Evolutionary conservation across 2,888 invertebrate species (phyloP).

Genomic region (Synanthedon myopaeformis): DNA sequence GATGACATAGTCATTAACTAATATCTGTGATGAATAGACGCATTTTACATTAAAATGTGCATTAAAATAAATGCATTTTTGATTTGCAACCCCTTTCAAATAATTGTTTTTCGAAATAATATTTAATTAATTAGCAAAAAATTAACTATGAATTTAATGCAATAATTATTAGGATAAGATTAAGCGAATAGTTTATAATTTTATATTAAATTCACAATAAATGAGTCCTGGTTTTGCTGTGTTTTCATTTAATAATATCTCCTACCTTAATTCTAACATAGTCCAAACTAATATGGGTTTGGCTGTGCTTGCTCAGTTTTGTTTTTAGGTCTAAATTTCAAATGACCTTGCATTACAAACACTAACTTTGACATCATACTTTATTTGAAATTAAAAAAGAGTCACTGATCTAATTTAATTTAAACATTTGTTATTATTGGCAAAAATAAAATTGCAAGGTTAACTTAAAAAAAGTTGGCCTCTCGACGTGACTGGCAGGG

Average conservation of each 20-base stretch:
- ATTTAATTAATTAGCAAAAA: background rate
- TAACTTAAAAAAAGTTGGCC: no score
- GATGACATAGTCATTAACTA: conserved; percentile 5
- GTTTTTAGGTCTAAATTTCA: no score
- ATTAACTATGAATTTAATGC: background rate
- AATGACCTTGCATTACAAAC: no score
- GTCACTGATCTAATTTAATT: no score
- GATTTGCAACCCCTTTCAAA: conserved; percentile 23
- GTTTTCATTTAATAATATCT: conserved; percentile 25
- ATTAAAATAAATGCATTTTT: conserved; percentile 39
- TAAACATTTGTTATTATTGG: no score
- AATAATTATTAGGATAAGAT: background rate
- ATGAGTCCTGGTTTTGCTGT: conserved; percentile 55
- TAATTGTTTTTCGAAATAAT: background rate
- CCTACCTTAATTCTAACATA: no score
- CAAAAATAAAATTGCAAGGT: no score
- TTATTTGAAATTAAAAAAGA: no score
- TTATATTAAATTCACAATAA: conserved; percentile 32
- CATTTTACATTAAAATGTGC: conserved; percentile 69
- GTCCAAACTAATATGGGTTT: no score
- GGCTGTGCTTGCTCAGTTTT: no score
- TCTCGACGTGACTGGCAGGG: no score
- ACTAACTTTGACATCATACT: no score
- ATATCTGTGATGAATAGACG: conserved; percentile 50
- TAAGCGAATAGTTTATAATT: background rate